phyloP scores from a whole-genome alignment of 1,140 invertebrate species.

The Vanessa atalanta region DNA sequence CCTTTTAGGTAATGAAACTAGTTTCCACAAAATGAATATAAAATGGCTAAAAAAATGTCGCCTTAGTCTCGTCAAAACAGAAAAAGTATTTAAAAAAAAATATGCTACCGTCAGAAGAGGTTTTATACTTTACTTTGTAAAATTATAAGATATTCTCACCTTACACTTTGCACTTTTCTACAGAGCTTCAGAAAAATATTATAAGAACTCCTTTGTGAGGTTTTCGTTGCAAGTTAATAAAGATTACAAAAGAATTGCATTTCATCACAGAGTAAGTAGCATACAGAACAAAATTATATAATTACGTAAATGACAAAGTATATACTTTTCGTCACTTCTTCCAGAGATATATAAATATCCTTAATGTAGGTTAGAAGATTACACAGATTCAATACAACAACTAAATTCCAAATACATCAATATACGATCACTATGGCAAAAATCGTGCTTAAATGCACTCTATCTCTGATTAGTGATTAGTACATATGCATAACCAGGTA shows the following conservation, averaged over 20 bases:
- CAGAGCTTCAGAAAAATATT: slow-evolving; percentile 8
- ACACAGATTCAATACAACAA: no score
- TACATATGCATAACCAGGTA: no score
- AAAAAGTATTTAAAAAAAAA: slow-evolving; percentile 13
- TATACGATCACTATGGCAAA: no score
- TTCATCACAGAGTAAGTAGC: neutral
- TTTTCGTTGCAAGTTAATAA: slow-evolving; percentile 11
- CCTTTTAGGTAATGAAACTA: slow-evolving; percentile 6
- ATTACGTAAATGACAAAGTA: no score
- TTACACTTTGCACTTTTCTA: slow-evolving; percentile 5
- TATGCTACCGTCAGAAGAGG: neutral
- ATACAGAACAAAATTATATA: neutral
- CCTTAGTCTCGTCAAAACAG: slow-evolving; percentile 2
- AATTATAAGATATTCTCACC: slow-evolving; percentile 11
- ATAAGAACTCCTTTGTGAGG: neutral
- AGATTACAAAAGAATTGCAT: slow-evolving; percentile 8
- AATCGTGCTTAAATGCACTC: no score
- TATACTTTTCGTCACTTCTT: no score
- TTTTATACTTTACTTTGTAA: slow-evolving; percentile 8
- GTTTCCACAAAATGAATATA: slow-evolving; percentile 6
- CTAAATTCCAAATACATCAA: no score
- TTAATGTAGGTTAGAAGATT: no score
- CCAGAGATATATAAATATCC: no score
- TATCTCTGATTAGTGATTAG: no score
- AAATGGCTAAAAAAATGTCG: slow-evolving; percentile 3